A percentile compares a stretch with the other conserved stretches of the same genome.
phyloP scores from a whole-genome alignment of 2,797 vertebrate genomes.

The Gambelia wislizenii region DNA sequence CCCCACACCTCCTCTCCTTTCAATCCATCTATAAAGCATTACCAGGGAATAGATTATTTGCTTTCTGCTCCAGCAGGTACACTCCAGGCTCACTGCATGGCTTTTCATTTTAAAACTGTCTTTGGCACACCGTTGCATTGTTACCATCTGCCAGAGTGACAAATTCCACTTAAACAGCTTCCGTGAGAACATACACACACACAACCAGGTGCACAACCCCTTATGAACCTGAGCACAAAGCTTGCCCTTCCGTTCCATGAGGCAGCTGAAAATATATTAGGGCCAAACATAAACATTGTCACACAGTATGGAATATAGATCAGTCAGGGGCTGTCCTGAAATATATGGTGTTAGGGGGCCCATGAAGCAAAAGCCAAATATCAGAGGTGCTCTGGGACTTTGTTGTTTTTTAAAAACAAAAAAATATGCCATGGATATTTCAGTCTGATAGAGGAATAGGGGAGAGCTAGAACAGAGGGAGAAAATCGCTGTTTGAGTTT shows the following conservation, averaged over 20 bases:
- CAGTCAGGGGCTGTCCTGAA: conserved; percentile 33
- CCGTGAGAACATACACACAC: not conserved
- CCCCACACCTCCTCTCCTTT: not conserved
- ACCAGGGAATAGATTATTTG: conserved; percentile 42
- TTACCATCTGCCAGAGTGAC: conserved; percentile 57
- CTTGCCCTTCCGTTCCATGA: conserved; percentile 38
- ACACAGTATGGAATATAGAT: conserved; percentile 25
- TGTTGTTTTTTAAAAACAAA: conserved; percentile 1
- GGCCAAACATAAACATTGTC: conserved; percentile 34
- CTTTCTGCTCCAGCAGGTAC: conserved; percentile 56
- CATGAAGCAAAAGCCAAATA: conserved; percentile 32
- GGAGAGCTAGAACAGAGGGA: not conserved
- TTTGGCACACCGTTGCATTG: conserved; percentile 44
- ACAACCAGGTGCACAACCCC: too few species aligned
- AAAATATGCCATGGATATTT: not conserved
- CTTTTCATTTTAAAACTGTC: conserved; percentile 66
- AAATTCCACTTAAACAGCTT: conserved; percentile 64
- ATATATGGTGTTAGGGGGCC: not conserved
- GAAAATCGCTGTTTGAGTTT: not conserved
- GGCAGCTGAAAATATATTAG: conserved; percentile 42
- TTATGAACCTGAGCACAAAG: conserved; percentile 36
- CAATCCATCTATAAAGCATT: conserved; percentile 50
- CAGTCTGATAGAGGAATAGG: conserved; percentile 4
- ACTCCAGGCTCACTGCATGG: conserved; percentile 53
- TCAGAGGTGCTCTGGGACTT: conserved; percentile 9